Base-by-base conservation (phyloP, 2,113 vertebrate genomes). In the Acrocephalus kingi region DNA sequence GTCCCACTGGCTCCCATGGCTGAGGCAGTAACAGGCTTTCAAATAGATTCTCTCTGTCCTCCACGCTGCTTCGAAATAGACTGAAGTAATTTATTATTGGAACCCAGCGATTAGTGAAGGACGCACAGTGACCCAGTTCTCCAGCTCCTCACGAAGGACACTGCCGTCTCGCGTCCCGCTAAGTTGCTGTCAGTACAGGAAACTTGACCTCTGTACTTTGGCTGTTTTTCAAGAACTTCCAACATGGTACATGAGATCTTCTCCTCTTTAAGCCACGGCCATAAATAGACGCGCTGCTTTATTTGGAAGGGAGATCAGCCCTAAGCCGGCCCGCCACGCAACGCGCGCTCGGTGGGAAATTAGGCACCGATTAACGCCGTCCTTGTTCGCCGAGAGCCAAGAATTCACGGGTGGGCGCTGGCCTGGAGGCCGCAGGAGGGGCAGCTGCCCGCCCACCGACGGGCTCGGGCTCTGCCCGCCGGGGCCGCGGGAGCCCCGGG, bases 131-230 rank as follows among this genome's bases (percentile, higher is more conserved):
- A 97, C 97, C 97, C 97, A 97, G 81, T 97, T 98, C 96, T 86
- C 90, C 79, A 6, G 96, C 94, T 96, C 96, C 97, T 96, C 68
- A 46, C 45, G 79, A 93, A 96, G 87, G 92, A 94, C 91, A 56
- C 71, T 90, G 93, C 89, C 22, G 64, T 90, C 96, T 79, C 39
- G 69, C 55, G 37, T 97, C 97, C 97, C 87, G 35, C 82, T 79
- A 96, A 94, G 96, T 97, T 97, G 96, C 97, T 95, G 89, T 91
- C 93, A 88, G 96, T 82, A 94, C 97, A 96, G 97, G 98, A 98
- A 98, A 98, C 97, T 90, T 97, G 98, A 98, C 98, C 98, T 98
- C 97, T 96, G 97, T 91, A 94, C 96, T 96, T 91, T 97, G 98
- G 98, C 97, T 93, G 93, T 67, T 97, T 97, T 95, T 98, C 98